Conservation (phyloP, 2,888 invertebrate species). For the Prenolepis imparis region DNA sequence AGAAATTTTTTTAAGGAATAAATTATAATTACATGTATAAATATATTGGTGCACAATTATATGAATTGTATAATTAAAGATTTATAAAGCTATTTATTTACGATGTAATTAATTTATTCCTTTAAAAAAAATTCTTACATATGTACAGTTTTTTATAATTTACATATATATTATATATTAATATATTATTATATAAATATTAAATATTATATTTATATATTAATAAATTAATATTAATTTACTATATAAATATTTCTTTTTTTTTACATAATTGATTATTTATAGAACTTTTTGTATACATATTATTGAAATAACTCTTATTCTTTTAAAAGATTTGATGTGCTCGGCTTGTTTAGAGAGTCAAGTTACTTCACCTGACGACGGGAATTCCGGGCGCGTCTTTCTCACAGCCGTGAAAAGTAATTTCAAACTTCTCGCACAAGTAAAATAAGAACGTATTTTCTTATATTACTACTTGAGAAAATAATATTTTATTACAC, state of each 20-base stretch:
- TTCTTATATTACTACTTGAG: slow-evolving; percentile 35
- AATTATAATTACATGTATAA: neutral
- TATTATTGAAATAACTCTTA: slow-evolving; percentile 18
- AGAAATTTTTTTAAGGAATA: neutral
- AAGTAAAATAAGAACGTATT: slow-evolving; percentile 41
- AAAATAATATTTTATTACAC: slow-evolving; percentile 48
- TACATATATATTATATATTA: neutral
- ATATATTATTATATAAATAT: too few species aligned
- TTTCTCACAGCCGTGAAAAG: slow-evolving; percentile 38
- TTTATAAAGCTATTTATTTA: neutral
- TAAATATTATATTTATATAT: too few species aligned
- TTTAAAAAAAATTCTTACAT: neutral
- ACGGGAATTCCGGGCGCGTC: slow-evolving; percentile 23
- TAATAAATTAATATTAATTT: too few species aligned
- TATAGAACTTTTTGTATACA: neutral
- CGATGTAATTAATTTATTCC: neutral
- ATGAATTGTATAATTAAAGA: neutral
- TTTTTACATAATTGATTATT: too few species aligned
- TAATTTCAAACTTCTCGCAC: slow-evolving; percentile 48
- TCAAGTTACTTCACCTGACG: slow-evolving; percentile 37
- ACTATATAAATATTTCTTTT: too few species aligned
- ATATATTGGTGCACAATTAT: neutral
- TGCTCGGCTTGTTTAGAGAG: slow-evolving; percentile 34
- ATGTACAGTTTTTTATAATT: neutral
- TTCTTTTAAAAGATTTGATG: slow-evolving; percentile 30